These are phyloP conservation scores for Ruditapes philippinarum DNA, from an alignment of 1,140 invertebrate genomes.

Conservation along the genomic window DNA sequence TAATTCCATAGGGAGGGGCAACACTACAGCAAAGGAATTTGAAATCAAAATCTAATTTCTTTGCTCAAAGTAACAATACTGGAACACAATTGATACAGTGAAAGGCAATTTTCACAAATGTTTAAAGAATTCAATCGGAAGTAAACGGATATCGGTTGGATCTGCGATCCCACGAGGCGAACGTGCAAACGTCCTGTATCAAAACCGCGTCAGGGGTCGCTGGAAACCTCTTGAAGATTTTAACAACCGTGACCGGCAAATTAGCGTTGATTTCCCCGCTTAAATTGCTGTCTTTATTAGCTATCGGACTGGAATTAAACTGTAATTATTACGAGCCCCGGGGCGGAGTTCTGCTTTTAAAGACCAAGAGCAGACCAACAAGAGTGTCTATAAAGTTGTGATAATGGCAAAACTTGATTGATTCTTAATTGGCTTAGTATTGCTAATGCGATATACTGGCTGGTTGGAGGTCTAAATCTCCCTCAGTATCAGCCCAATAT, in stretches of 20 bases:
- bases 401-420: constrained; percentile 58
- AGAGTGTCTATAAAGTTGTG: constrained; percentile 38
- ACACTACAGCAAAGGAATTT: background rate
- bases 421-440: constrained; percentile 40
- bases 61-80: constrained; percentile 9
- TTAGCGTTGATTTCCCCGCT: constrained; percentile 62
- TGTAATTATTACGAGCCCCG: constrained; percentile 58
- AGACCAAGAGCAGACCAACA: background rate
- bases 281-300: constrained; percentile 62
- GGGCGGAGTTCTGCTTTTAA: constrained; percentile 17
- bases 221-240: constrained; percentile 28
- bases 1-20: constrained; percentile 28
- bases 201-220: background rate
- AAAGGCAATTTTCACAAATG: constrained; percentile 32
- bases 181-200: constrained; percentile 46
- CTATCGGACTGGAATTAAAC: constrained; percentile 61
- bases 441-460: constrained; percentile 40
- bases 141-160: constrained; percentile 17
- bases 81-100: background rate
- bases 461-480: background rate
- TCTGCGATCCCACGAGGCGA: constrained; percentile 17
- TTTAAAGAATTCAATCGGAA: constrained; percentile 10
- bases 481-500: background rate
- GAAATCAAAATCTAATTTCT: constrained; percentile 19
- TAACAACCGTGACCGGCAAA: constrained; percentile 56